Conservation (phyloP, 35 echinoderm and acorn worm genomes). For the Holothuria glaberrima region DNA sequence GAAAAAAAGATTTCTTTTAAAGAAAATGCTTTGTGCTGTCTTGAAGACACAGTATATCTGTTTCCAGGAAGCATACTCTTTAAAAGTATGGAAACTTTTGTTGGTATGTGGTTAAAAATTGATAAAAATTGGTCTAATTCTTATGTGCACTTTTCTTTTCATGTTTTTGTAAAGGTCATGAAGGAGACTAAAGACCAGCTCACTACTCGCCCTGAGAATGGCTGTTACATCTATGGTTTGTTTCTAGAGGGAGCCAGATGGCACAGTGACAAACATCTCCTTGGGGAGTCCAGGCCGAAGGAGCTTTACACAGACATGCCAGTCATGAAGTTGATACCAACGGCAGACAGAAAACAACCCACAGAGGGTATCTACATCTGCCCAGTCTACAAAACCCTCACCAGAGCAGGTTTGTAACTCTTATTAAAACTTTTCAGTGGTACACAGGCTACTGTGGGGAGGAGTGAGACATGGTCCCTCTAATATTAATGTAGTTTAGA, state of each 20-base stretch:
- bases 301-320: slow-evolving; percentile 99
- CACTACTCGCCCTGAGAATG: slow-evolving; percentile 81
- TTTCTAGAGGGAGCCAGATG: slow-evolving; percentile 91
- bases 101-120: too few species aligned
- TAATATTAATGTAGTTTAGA: too few species aligned
- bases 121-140: too few species aligned
- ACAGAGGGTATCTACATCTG: slow-evolving; percentile 85
- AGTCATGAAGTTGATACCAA: slow-evolving; percentile 87
- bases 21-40: too few species aligned
- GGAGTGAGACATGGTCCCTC: too few species aligned
- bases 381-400: slow-evolving; percentile 96
- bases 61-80: too few species aligned
- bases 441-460: background rate
- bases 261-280: slow-evolving; percentile 62
- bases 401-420: slow-evolving; percentile 80
- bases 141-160: background rate
- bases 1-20: too few species aligned
- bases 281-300: slow-evolving; percentile 92
- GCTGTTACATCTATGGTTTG: slow-evolving; percentile 89
- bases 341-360: slow-evolving; percentile 74
- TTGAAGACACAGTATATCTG: too few species aligned
- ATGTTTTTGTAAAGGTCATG: slow-evolving; percentile 64
- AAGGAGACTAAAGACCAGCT: slow-evolving; percentile 73
- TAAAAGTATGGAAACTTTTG: too few species aligned
- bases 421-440: background rate